A percentile compares a stretch with the other conserved stretches of the same genome.
phyloP scores from a whole-genome alignment of 2,113 vertebrate species.

The Cebus imitator region DNA sequence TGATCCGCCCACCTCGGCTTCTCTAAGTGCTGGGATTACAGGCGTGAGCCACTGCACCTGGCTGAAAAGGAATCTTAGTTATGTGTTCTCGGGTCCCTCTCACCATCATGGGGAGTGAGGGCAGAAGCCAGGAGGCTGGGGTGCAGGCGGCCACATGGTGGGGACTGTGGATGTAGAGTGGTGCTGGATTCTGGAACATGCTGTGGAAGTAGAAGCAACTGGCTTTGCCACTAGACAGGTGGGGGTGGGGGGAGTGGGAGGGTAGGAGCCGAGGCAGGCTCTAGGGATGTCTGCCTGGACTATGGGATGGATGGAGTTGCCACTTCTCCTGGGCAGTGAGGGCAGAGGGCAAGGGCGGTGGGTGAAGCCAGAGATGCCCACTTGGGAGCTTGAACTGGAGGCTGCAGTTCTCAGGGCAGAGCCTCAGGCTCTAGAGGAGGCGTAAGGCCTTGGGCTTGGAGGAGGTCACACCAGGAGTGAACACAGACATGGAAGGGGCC shows the following conservation, averaged over 20 bases:
- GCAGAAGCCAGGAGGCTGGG: not conserved
- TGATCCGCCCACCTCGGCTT: no score
- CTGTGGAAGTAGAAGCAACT: not conserved
- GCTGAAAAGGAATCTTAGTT: not conserved
- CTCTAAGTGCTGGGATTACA: no score
- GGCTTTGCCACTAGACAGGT: not conserved
- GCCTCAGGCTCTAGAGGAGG: not conserved
- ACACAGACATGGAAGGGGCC: not conserved
- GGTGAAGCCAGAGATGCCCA: not conserved
- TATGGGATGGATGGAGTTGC: not conserved
- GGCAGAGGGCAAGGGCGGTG: not conserved
- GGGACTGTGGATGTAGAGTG: not conserved
- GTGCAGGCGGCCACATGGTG: not conserved
- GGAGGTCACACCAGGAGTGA: not conserved
- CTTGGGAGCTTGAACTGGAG: not conserved
- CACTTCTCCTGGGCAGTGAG: not conserved
- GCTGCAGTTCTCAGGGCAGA: not conserved
- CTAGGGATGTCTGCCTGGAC: not conserved
- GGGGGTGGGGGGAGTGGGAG: not conserved
- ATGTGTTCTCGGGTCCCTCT: not conserved
- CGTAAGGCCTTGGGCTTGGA: not conserved
- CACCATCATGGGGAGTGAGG: not conserved
- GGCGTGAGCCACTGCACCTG: no score
- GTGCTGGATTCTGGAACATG: not conserved
- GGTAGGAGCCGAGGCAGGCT: no score